These are phyloP conservation scores for Lanistes nyassanus DNA, from an alignment of 1,140 invertebrate species.

Conservation along the genomic window DNA sequence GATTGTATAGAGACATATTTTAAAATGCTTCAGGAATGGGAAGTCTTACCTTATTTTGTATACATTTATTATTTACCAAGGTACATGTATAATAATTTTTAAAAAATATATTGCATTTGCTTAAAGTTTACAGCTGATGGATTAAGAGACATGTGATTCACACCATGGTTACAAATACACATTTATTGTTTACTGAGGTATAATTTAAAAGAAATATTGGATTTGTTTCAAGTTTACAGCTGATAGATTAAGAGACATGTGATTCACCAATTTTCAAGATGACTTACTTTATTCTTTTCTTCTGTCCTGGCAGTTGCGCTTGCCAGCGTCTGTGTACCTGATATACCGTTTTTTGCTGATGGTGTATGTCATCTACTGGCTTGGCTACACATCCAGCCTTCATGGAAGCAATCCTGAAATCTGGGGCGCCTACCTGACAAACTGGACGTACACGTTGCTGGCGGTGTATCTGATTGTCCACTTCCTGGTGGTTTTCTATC, in stretches of 20 bases:
- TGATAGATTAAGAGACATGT: not conserved
- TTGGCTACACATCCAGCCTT: slow-evolving; percentile 29
- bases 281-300: slow-evolving; percentile 13
- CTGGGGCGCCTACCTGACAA: slow-evolving; percentile 48
- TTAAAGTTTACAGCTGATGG: not conserved
- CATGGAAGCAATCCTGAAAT: not conserved
- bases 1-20: too few species aligned
- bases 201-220: not conserved
- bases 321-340: slow-evolving; percentile 37
- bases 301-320: slow-evolving; percentile 42
- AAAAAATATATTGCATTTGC: not conserved
- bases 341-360: slow-evolving; percentile 37
- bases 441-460: slow-evolving; percentile 54
- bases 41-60: too few species aligned
- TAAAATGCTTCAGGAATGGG: too few species aligned
- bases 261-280: not conserved
- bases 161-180: too few species aligned
- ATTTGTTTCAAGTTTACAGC: not conserved
- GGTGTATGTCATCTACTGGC: slow-evolving; percentile 41
- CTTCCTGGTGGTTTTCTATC: slow-evolving; percentile 30
- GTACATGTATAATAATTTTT: too few species aligned
- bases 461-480: slow-evolving; percentile 45
- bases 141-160: not conserved
- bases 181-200: not conserved
- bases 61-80: not conserved